Percentiles rank a stretch among this genome's conserved stretches.
Conservation (phyloP, 2,888 invertebrate genomes). For the Zaprionus obscuricornis region DNA sequence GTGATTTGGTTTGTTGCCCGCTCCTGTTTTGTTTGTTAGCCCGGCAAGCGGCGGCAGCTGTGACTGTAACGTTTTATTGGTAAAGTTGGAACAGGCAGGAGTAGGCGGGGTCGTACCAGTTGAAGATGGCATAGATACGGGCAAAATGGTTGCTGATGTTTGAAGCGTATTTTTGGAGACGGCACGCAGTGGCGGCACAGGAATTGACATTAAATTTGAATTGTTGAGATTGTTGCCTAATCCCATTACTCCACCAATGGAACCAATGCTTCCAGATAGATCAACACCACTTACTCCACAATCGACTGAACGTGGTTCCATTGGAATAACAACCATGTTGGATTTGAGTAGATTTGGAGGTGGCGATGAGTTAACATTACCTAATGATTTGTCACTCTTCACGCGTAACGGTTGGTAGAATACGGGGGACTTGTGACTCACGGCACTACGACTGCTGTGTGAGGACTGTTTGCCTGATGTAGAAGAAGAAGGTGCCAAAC, state of each 20-base stretch:
- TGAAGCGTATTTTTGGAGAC: slow-evolving; percentile 74
- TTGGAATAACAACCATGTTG: slow-evolving; percentile 82
- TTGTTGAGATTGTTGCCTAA: slow-evolving; percentile 40
- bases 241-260: too few species aligned
- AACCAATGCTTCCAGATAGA: too few species aligned
- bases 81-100: neutral
- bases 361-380: slow-evolving; percentile 19
- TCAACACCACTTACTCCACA: too few species aligned
- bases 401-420: slow-evolving; percentile 22
- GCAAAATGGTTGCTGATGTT: slow-evolving; percentile 11
- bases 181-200: slow-evolving; percentile 80
- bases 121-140: slow-evolving; percentile 29
- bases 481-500: too few species aligned
- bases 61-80: too few species aligned
- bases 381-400: slow-evolving; percentile 46
- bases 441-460: slow-evolving; percentile 1
- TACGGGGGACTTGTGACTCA: slow-evolving; percentile 4
- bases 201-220: slow-evolving; percentile 55
- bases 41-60: slow-evolving; percentile 79
- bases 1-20: slow-evolving; percentile 11
- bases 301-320: slow-evolving; percentile 58
- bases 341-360: slow-evolving; percentile 65
- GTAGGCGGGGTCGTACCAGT: neutral
- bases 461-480: too few species aligned
- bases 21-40: too few species aligned